Percentiles rank a stretch among this genome's conserved stretches.
Conservation (phyloP, 2,797 vertebrate genomes). For the Gadopsis bispinosus region DNA sequence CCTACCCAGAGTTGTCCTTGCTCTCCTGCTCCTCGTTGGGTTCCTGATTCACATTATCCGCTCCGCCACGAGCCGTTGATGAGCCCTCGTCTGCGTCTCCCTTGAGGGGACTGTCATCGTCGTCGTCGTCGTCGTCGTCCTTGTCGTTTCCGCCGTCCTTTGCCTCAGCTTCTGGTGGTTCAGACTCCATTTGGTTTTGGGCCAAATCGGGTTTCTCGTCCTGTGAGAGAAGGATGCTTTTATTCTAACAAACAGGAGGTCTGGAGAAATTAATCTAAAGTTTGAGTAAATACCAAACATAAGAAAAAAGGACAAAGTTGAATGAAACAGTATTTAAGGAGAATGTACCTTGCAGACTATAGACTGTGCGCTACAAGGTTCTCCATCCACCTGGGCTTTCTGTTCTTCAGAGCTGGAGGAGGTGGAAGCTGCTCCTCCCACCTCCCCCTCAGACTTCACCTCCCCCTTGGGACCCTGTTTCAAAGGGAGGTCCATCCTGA, state of each 20-base stretch:
- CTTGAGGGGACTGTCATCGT: conserved; percentile 42
- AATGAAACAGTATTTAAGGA: not conserved
- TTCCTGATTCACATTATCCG: conserved; percentile 72
- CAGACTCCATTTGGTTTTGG: conserved; percentile 66
- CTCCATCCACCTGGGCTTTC: conserved; percentile 63
- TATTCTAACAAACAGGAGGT: conserved; percentile 16
- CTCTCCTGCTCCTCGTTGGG: conserved; percentile 74
- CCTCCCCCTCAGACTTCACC: conserved; percentile 68
- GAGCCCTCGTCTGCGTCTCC: conserved; percentile 75
- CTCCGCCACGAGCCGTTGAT: conserved; percentile 58
- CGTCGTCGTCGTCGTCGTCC: conserved; percentile 57
- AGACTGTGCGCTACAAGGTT: conserved; percentile 48
- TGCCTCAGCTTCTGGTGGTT: conserved; percentile 55
- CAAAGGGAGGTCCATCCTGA: conserved; percentile 87
- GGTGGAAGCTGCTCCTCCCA: conserved; percentile 28
- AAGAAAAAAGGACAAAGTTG: not conserved
- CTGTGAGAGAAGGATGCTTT: conserved; percentile 59
- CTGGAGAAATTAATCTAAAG: not conserved
- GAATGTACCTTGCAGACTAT: conserved; percentile 76
- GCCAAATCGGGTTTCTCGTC: conserved; percentile 75
- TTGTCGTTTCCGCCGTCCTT: conserved; percentile 42
- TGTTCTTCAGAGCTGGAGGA: conserved; percentile 69
- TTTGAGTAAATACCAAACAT: not conserved
- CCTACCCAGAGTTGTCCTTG: conserved; percentile 87
- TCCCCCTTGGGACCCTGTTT: conserved; percentile 78